Percentiles rank a stretch among this genome's conserved stretches.
phyloP scores from a whole-genome alignment of 2,888 invertebrate genomes.

The Dilophus febrilis region DNA sequence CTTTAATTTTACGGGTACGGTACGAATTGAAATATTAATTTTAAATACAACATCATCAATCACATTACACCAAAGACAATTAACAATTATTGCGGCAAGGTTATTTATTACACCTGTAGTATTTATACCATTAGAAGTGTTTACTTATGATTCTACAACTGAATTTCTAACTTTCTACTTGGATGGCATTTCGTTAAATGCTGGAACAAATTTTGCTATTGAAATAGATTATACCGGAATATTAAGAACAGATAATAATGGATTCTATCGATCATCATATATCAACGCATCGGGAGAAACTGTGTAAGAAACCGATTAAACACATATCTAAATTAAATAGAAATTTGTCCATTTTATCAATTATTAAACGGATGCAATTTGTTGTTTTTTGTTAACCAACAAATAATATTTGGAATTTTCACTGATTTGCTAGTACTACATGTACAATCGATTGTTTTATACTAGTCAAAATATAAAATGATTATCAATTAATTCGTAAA shows the following conservation, averaged over 20 bases:
- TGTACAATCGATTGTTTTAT: no score
- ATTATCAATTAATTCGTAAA: no score
- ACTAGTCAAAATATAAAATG: no score
- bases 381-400: no score
- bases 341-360: no score
- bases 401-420: no score
- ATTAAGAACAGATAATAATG: constrained; percentile 41
- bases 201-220: constrained; percentile 25
- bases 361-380: no score
- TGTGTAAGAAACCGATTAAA: no score
- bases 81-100: constrained; percentile 26
- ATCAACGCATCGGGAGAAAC: constrained; percentile 27
- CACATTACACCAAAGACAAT: constrained; percentile 36
- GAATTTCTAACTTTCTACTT: not conserved
- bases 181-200: not conserved
- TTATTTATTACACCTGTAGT: constrained; percentile 1
- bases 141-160: not conserved
- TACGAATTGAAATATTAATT: constrained; percentile 31
- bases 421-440: no score
- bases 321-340: no score
- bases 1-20: constrained; percentile 27
- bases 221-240: constrained; percentile 38
- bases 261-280: constrained; percentile 46
- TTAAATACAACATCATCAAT: constrained; percentile 32
- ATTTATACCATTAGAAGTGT: not conserved